A percentile compares a stretch with the other conserved stretches of the same genome.
Conservation (phyloP, 2,113 vertebrate genomes). For the Cervus canadensis region DNA sequence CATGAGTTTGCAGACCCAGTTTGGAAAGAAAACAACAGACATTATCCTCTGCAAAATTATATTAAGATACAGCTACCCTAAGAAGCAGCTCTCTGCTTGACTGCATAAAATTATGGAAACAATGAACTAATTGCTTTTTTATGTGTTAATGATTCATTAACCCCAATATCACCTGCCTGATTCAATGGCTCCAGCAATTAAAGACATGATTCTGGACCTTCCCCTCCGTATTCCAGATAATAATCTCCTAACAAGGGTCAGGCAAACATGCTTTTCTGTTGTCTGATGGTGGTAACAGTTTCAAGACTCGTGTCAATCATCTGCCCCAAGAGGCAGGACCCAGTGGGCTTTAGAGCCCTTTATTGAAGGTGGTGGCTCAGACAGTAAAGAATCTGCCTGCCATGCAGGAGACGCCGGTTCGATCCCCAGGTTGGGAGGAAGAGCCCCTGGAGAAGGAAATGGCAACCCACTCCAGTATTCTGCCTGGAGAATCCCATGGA, state of each 20-base stretch:
- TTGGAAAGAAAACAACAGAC: neutral
- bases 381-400: neutral
- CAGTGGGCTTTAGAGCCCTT: neutral
- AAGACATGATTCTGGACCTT: neutral
- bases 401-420: neutral
- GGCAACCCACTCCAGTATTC: neutral
- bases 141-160: conserved; percentile 47
- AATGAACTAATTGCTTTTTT: neutral
- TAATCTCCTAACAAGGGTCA: neutral
- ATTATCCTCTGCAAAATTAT: neutral
- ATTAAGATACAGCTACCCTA: neutral
- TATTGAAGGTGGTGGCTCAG: neutral
- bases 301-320: neutral
- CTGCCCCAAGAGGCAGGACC: neutral
- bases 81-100: neutral
- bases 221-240: neutral
- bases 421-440: neutral
- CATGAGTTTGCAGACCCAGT: neutral
- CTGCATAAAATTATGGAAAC: neutral
- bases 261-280: neutral
- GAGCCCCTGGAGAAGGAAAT: neutral
- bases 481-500: neutral
- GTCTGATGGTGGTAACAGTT: neutral
- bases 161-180: conserved; percentile 35
- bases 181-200: conserved; percentile 26